These are phyloP conservation scores for Sigmodon hispidus DNA, from an alignment of 2,113 vertebrate genomes.

Conservation along the genomic window DNA sequence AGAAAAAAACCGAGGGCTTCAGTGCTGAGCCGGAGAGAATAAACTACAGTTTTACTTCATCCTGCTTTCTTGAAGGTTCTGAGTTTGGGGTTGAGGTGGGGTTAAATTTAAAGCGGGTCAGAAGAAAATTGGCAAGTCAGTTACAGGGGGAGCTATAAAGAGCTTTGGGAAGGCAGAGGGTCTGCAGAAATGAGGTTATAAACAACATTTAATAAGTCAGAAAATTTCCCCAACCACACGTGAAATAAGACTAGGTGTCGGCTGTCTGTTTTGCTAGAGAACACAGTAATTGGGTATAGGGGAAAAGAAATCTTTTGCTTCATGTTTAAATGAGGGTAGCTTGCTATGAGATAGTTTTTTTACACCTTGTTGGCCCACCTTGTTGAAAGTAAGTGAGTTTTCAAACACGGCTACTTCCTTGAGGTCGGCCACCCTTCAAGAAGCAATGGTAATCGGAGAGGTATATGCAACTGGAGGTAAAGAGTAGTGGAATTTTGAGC, in stretches of 20 bases:
- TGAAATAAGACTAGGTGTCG: neutral
- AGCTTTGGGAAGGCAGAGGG: constrained; percentile 68
- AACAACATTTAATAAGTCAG: constrained; percentile 75
- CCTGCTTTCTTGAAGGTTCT: constrained; percentile 51
- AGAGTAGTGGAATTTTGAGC: neutral
- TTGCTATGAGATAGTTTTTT: constrained; percentile 75
- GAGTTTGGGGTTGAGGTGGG: neutral
- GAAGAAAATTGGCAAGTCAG: constrained; percentile 66
- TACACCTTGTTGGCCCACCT: constrained; percentile 35
- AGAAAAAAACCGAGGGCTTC: constrained; percentile 80
- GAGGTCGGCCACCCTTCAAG: neutral
- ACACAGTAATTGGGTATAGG: constrained; percentile 70
- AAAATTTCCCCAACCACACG: constrained; percentile 73
- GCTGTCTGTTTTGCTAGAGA: constrained; percentile 51
- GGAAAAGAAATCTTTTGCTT: constrained; percentile 73
- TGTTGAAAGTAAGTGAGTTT: constrained; percentile 66
- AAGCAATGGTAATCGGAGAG: neutral
- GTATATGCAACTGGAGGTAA: neutral
- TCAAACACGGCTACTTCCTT: constrained; percentile 36
- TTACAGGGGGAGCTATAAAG: constrained; percentile 74
- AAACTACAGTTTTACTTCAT: constrained; percentile 39
- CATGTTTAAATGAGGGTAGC: constrained; percentile 79
- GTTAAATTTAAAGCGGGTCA: constrained; percentile 62
- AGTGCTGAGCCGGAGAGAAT: constrained; percentile 61
- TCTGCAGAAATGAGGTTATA: constrained; percentile 74